Conservation (phyloP, 2,888 invertebrate genomes). For the Orchesellides sinensis region DNA sequence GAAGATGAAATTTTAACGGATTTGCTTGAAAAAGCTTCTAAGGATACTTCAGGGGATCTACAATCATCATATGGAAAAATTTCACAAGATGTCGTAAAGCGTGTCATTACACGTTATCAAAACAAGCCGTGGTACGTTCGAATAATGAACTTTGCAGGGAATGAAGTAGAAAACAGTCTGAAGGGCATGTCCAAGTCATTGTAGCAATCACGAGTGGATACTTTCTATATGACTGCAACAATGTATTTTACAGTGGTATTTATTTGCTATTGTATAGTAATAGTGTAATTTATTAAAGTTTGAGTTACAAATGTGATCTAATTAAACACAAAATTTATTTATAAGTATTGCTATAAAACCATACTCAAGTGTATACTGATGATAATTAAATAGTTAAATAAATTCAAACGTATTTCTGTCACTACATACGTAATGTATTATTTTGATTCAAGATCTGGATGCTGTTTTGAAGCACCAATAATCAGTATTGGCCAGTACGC, state of each 20-base stretch:
- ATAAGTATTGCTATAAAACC: neutral
- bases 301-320: neutral
- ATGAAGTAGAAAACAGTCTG: conserved; percentile 41
- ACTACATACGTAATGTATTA: neutral
- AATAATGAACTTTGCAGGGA: conserved; percentile 57
- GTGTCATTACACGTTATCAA: conserved; percentile 36
- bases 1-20: conserved; percentile 50
- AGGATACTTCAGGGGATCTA: neutral
- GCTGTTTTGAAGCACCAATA: conserved; percentile 47
- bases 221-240: no score
- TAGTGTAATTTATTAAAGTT: neutral
- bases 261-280: neutral
- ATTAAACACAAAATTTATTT: neutral
- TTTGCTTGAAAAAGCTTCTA: neutral
- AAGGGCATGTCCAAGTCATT: neutral
- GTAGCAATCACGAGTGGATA: no score
- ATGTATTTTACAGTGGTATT: no score
- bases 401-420: no score
- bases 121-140: conserved; percentile 50
- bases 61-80: conserved; percentile 31
- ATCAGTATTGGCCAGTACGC: conserved; percentile 87
- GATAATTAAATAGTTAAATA: neutral
- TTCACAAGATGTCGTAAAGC: conserved; percentile 43
- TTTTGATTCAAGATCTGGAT: neutral
- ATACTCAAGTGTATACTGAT: neutral